Conservation (phyloP, 1,140 invertebrate genomes). For the Euura lappo region DNA sequence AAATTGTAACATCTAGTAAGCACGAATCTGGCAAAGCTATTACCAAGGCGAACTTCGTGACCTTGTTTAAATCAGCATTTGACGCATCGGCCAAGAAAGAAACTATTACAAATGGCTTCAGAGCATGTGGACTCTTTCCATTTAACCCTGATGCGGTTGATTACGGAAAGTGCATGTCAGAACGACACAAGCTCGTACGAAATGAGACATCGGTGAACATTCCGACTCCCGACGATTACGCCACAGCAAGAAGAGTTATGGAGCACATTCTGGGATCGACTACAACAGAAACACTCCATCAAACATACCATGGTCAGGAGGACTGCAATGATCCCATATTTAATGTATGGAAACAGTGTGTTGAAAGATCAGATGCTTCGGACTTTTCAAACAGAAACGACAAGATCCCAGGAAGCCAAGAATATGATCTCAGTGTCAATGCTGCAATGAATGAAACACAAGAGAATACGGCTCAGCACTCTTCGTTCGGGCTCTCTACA, state of each 20-base stretch:
- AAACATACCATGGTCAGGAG: background rate
- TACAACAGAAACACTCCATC: background rate
- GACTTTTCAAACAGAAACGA: too few relatives aligned
- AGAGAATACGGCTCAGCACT: too few relatives aligned
- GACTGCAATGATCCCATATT: constrained; percentile 5
- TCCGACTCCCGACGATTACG: background rate
- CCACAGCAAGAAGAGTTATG: background rate
- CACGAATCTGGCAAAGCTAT: constrained; percentile 32
- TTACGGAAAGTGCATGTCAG: constrained; percentile 24
- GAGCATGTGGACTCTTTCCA: constrained; percentile 45
- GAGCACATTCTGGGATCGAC: background rate
- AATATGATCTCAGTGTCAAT: too few relatives aligned
- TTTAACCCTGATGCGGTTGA: constrained; percentile 45
- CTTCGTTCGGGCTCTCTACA: too few relatives aligned
- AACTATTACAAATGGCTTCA: constrained; percentile 47
- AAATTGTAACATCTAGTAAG: constrained; percentile 30
- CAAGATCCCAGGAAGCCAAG: too few relatives aligned
- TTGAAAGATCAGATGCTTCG: too few relatives aligned
- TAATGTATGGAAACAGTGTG: background rate
- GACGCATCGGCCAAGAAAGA: constrained; percentile 27
- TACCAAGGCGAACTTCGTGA: constrained; percentile 43
- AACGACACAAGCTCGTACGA: constrained; percentile 20
- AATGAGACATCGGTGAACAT: background rate
- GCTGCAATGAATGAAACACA: too few relatives aligned
- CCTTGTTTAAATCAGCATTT: constrained; percentile 40